These are phyloP conservation scores for Tribolium madens DNA, from an alignment of 1,140 invertebrate genomes.

Conservation along the genomic window DNA sequence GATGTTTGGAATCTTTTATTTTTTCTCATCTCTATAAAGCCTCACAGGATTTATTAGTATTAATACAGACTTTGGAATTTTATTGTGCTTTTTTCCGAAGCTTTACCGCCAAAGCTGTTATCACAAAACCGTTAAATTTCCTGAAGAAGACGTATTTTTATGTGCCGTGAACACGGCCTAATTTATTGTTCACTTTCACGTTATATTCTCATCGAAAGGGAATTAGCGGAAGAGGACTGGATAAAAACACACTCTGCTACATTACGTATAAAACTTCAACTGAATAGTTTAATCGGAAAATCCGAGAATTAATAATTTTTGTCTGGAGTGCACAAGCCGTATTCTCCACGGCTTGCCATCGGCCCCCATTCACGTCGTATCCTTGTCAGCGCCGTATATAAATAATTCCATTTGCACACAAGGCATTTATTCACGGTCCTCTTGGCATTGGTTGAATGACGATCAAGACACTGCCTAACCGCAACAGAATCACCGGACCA, in stretches of 20 bases:
- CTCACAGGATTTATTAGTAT: constrained; percentile 5
- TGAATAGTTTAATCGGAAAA: neutral
- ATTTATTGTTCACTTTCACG: neutral
- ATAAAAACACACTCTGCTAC: too few relatives aligned
- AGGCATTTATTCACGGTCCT: constrained; percentile 41
- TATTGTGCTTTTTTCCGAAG: constrained; percentile 29
- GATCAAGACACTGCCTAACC: constrained; percentile 55
- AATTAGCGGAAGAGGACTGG: constrained; percentile 8
- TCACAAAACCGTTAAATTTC: constrained; percentile 22
- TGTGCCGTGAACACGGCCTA: constrained; percentile 12
- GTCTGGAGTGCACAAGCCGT: neutral
- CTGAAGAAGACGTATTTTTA: constrained; percentile 31
- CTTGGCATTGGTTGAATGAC: constrained; percentile 4
- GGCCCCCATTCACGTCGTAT: constrained; percentile 7
- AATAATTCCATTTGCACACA: constrained; percentile 33
- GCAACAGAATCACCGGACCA: constrained; percentile 54
- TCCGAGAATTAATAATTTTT: neutral
- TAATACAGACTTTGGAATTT: constrained; percentile 43
- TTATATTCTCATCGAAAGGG: constrained; percentile 41
- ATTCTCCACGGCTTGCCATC: neutral
- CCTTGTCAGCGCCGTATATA: constrained; percentile 22
- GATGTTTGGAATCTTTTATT: neutral
- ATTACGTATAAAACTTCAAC: too few relatives aligned
- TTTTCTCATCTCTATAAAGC: constrained; percentile 7
- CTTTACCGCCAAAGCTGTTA: neutral